These are phyloP conservation scores for Stegophylla sp. DNA, from an alignment of 2,888 invertebrate genomes.

Conservation along the genomic window DNA sequence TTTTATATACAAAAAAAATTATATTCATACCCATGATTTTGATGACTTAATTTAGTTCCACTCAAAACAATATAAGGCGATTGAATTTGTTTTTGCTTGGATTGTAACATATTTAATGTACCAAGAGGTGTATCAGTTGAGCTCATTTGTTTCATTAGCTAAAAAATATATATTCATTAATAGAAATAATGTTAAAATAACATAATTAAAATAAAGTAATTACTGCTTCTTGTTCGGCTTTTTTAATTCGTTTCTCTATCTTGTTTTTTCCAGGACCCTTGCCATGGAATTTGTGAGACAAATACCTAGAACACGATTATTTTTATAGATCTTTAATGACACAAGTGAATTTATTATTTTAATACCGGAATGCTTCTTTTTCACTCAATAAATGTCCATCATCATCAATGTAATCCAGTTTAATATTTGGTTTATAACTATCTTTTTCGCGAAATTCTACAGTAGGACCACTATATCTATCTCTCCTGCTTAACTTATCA, in stretches of 20 bases:
- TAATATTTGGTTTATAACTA: conserved; percentile 89
- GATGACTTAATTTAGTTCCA: conserved; percentile 78
- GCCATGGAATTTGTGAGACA: conserved; percentile 98
- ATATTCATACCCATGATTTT: conserved; percentile 64
- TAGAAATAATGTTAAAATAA: conserved; percentile 12
- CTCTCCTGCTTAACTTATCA: conserved; percentile 77
- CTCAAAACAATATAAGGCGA: conserved; percentile 91
- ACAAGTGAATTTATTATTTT: not conserved
- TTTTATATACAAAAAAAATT: not conserved
- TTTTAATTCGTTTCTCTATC: conserved; percentile 92
- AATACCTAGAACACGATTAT: conserved; percentile 70
- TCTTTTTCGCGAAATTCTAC: conserved; percentile 92
- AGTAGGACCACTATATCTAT: conserved; percentile 81
- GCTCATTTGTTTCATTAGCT: conserved; percentile 96
- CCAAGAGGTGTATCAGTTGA: conserved; percentile 96
- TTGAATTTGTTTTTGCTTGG: conserved; percentile 93
- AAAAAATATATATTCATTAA: conserved; percentile 61
- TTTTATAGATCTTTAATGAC: not conserved
- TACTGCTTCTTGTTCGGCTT: conserved; percentile 89
- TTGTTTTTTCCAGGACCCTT: conserved; percentile 99
- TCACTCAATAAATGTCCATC: conserved; percentile 88
- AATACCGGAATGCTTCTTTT: conserved; percentile 87
- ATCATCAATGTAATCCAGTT: conserved; percentile 96
- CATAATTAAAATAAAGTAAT: conserved; percentile 63
- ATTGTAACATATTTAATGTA: conserved; percentile 90